Evolutionary conservation across 2,888 invertebrate genomes (phyloP), one percentile per base, ranked within the genome.

Genomic region (Sthenelais limicola): DNA sequence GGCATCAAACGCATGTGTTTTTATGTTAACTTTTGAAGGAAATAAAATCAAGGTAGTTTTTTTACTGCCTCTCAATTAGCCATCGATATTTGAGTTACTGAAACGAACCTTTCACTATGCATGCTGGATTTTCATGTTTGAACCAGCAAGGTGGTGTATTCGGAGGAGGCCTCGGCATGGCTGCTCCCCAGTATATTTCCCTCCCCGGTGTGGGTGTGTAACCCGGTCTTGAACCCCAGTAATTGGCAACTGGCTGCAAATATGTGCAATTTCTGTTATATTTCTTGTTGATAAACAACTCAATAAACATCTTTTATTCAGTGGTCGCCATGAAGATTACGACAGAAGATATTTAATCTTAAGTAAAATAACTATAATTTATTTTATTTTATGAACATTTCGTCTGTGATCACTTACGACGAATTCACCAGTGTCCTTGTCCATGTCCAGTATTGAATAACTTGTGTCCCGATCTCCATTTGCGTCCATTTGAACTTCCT

Each of bases 71-170:
- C n/a, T n/a, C n/a, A n/a, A n/a, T n/a, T n/a, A n/a, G n/a, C n/a
- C n/a, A n/a, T n/a, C n/a, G n/a, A n/a, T n/a, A n/a, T 43, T 15
- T 43, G 12, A 43, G 12, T 15, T 43, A 43, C 18, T 43, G 74
- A 26, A 9, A 21, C 21, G 21, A 12, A 52, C 49, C 32, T 26
- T 32, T 12, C 1, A n/a, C 15, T 33, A n/a, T 24, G 73, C 83
- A 83, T 7, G 51, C 69, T 7, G 74, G 74, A 47, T 79, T 78
- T 7, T 82, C 76, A 32, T 77, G 71, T 24, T 70, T 75, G 72
- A 79, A 85, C 9, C 84, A 82, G 77, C 85, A 85, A 9, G 56
- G 52, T 1, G 85, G 85, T 18, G 72, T 68, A 66, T 85, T 81
- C 0, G 75, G 74, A 24, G 84, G 83, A 0, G 82, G 79, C 0